Base-by-base conservation (phyloP, 2,888 invertebrate species). In the Eupeodes luniger region DNA sequence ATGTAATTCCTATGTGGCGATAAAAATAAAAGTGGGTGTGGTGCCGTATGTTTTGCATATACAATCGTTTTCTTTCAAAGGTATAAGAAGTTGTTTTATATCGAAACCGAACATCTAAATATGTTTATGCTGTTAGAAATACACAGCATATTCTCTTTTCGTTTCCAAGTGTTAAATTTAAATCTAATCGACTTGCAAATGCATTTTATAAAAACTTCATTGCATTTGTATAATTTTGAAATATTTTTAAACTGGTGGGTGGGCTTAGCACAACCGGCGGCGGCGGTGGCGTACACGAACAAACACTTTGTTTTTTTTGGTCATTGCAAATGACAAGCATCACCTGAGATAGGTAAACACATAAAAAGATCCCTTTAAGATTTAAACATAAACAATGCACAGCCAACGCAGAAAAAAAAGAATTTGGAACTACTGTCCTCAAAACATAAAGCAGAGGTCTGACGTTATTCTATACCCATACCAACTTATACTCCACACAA, bases 161-260 rank as follows among this genome's bases (percentile, higher is more conserved):
- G n/a, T 61, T 40, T 40, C 10, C 16, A 2, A 12, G 12, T 14
- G 14, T 14, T 7, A 76, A 76, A 76, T 76, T 69, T 75, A 62
- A 76, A 70, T 85, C 62, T 75, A 80, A 84, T 80, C 40, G 75
- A 84, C 79, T 80, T 80, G 57, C 19, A 34, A 75, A 84, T 84
- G 75, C 55, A 49, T 67, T 49, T 49, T n/a, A 67, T 67, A 5
- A 53, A 70, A 51, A 36, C 55, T 49, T 34, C 62, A 49, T 57
- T 64, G 62, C 44, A 66, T 12, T 27, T 44, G 59, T 70, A 85
- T 85, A 76, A 85, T 76, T 64, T 85, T 14, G 57, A 44, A 76
- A 85, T 70, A 64, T 64, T 81, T 62, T 64, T 59, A 55, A 74
- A 55, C 72, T n/a, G 40, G 27, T 27, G 27, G 27, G 3, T 27